A percentile compares a stretch with the other conserved stretches of the same genome.
phyloP scores from a whole-genome alignment of 1,140 invertebrate genomes.

The Nasonia vitripennis region DNA sequence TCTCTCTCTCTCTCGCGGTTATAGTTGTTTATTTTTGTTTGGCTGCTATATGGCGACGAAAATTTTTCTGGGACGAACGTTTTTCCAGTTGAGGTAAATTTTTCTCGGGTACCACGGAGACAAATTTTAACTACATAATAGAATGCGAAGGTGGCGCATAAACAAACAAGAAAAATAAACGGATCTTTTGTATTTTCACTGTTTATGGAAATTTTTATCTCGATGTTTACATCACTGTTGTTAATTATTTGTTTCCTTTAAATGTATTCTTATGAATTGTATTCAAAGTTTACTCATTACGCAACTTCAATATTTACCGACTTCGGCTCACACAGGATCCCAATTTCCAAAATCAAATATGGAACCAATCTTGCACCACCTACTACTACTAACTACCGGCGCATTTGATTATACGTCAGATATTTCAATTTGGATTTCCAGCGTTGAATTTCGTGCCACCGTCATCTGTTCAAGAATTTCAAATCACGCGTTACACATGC shows the following conservation, averaged over 20 bases:
- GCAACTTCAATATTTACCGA: no score
- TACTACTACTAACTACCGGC: neutral
- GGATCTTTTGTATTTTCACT: no score
- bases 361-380: neutral
- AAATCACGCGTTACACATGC: neutral
- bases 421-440: slow-evolving; percentile 17
- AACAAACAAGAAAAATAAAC: no score
- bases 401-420: neutral
- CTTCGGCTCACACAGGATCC: neutral
- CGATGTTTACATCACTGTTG: no score
- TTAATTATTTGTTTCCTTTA: no score
- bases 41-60: neutral
- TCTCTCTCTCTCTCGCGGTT: neutral
- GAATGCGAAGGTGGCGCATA: neutral
- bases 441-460: neutral
- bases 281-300: no score
- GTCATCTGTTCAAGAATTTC: neutral
- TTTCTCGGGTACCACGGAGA: neutral
- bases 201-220: no score
- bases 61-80: neutral
- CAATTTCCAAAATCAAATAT: neutral
- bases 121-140: neutral
- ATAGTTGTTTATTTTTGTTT: neutral
- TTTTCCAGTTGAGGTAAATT: no score
- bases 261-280: no score